A percentile compares a stretch with the other conserved stretches of the same genome.
These are phyloP conservation scores for Thinocorus orbignyianus DNA, from an alignment of 2,113 vertebrate genomes.

Conservation along the genomic window DNA sequence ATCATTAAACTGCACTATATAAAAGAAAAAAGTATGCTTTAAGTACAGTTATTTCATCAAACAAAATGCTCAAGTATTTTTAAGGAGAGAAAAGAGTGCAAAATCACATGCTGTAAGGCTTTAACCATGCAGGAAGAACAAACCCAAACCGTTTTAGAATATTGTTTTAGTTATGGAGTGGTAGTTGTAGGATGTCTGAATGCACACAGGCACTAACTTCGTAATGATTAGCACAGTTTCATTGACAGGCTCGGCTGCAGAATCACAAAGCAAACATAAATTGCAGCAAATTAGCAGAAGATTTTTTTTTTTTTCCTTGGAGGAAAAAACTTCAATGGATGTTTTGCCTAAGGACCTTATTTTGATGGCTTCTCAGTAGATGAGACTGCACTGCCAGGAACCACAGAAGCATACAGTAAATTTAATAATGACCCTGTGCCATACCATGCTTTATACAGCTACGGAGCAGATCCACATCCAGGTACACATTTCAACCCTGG, in stretches of 20 bases:
- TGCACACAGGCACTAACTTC: neutral
- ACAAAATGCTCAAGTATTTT: constrained; percentile 42
- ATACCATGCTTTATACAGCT: neutral
- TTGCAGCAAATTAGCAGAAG: constrained; percentile 39
- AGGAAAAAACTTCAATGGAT: constrained; percentile 25
- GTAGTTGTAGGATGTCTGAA: neutral
- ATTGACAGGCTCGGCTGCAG: neutral
- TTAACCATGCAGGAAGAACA: neutral
- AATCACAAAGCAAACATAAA: constrained; percentile 45
- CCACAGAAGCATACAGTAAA: neutral
- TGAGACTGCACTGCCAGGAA: neutral
- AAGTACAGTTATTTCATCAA: constrained; percentile 42
- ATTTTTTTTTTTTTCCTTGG: neutral
- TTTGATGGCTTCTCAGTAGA: constrained; percentile 3
- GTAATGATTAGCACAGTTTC: constrained; percentile 24
- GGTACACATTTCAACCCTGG: neutral
- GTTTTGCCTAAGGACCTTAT: constrained; percentile 32
- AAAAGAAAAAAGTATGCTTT: constrained; percentile 49
- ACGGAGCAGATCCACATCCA: neutral
- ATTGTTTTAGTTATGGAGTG: constrained; percentile 26
- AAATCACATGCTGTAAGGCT: constrained; percentile 13
- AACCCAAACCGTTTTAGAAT: neutral
- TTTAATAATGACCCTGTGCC: neutral
- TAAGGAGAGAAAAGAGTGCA: neutral
- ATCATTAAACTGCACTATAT: constrained; percentile 61